Conservation (phyloP, 23 tunicate genomes). For the Halocynthia aurantium region DNA sequence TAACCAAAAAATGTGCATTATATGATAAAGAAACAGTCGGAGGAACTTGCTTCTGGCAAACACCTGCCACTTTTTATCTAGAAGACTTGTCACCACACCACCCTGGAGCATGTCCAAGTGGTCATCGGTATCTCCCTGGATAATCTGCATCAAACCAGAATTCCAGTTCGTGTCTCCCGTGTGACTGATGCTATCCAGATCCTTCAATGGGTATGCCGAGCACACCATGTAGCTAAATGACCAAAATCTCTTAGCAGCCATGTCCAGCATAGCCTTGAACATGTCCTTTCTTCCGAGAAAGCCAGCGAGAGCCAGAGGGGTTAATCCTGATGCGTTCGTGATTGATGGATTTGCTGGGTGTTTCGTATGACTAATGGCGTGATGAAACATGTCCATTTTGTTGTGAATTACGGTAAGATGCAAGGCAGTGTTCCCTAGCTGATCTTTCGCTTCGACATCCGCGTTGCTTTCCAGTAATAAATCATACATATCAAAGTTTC, state of each 20-base stretch:
- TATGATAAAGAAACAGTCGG: conserved; percentile 35
- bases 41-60: conserved; percentile 54
- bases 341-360: conserved; percentile 39
- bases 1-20: conserved; percentile 52
- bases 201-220: conserved; percentile 65
- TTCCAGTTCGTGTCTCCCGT: conserved; percentile 84
- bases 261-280: conserved; percentile 75
- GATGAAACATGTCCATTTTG: conserved; percentile 78
- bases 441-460: conserved; percentile 43
- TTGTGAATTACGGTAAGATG: conserved; percentile 86
- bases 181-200: conserved; percentile 59
- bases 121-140: conserved; percentile 57
- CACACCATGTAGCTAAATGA: conserved; percentile 75
- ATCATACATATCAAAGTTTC: conserved; percentile 76
- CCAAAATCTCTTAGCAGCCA: conserved; percentile 65
- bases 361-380: conserved; percentile 45
- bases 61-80: conserved; percentile 71
- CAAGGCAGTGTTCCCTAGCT: conserved; percentile 64
- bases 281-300: conserved; percentile 61
- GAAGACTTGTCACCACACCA: conserved; percentile 54
- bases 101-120: conserved; percentile 69
- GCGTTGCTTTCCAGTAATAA: conserved; percentile 38
- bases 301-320: conserved; percentile 83
- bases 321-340: conserved; percentile 31
- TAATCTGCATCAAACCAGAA: conserved; percentile 87